phyloP scores from a whole-genome alignment of 1,140 invertebrate genomes.

The Cephus cinctus region DNA sequence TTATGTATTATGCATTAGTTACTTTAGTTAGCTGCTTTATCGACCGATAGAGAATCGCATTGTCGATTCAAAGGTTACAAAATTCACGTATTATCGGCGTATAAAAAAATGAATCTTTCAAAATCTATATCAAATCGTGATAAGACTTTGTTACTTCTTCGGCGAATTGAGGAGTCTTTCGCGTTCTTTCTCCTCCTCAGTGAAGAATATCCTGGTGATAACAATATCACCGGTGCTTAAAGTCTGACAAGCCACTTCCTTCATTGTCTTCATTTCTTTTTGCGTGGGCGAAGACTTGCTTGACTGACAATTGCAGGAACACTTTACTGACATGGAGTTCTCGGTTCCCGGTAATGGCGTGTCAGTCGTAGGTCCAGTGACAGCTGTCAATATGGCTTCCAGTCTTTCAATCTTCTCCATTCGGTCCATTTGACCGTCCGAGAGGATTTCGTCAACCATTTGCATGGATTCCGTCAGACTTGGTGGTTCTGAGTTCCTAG shows the following conservation, averaged over 20 bases:
- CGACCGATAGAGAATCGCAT: too few relatives aligned
- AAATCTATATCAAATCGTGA: too few relatives aligned
- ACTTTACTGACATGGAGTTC: constrained; percentile 45
- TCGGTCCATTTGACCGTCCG: constrained; percentile 79
- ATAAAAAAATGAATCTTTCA: too few relatives aligned
- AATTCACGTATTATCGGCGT: too few relatives aligned
- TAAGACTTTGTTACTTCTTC: too few relatives aligned
- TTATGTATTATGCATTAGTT: too few relatives aligned
- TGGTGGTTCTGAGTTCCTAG: constrained; percentile 75
- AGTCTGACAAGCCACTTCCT: constrained; percentile 72
- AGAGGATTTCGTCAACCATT: constrained; percentile 81
- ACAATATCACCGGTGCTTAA: constrained; percentile 92
- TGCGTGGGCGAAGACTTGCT: too few relatives aligned
- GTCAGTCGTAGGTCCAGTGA: constrained; percentile 61
- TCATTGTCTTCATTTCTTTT: constrained; percentile 22
- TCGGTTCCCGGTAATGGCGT: constrained; percentile 42
- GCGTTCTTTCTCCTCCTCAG: constrained; percentile 59
- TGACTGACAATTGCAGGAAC: constrained; percentile 60
- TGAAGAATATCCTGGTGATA: constrained; percentile 85
- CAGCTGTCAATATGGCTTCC: constrained; percentile 79
- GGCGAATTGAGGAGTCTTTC: constrained; percentile 46
- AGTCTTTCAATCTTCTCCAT: constrained; percentile 84
- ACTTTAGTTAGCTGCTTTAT: too few relatives aligned
- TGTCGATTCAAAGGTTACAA: too few relatives aligned
- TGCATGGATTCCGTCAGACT: constrained; percentile 90